Evolutionary conservation across 2,888 invertebrate species (phyloP).

Genomic region (Lamproptera curius): DNA sequence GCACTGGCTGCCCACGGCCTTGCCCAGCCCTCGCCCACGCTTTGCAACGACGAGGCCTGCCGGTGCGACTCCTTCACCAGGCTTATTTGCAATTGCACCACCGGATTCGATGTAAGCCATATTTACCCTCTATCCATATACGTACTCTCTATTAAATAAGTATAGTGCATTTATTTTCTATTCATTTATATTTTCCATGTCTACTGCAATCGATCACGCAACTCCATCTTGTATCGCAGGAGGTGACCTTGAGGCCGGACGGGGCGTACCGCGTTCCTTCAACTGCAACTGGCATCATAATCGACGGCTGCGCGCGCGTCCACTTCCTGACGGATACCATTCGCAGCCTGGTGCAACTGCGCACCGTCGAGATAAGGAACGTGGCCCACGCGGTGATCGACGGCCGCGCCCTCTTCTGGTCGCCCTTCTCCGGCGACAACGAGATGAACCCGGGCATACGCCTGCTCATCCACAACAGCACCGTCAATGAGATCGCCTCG

Average conservation of each 20-base stretch:
- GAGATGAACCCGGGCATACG: constrained; percentile 81
- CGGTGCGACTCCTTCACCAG: constrained; percentile 77
- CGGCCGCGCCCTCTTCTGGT: constrained; percentile 80
- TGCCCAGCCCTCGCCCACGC: constrained; percentile 53
- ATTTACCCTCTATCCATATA: too few relatives aligned
- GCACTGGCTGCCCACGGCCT: constrained; percentile 44
- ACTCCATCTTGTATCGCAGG: constrained; percentile 50
- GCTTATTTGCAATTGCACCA: constrained; percentile 76
- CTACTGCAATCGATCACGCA: too few relatives aligned
- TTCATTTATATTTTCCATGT: too few relatives aligned
- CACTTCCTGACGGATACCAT: constrained; percentile 79
- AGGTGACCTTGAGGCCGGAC: constrained; percentile 77
- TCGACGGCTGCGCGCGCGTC: constrained; percentile 82
- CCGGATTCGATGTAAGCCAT: constrained; percentile 28
- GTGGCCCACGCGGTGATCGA: constrained; percentile 80
- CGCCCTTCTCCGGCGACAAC: constrained; percentile 76
- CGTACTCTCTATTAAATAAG: too few relatives aligned
- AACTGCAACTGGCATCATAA: constrained; percentile 78
- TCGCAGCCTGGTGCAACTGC: constrained; percentile 78
- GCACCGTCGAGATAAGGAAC: constrained; percentile 80
- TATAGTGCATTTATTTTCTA: too few relatives aligned
- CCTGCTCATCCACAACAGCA: constrained; percentile 68
- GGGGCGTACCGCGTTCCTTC: constrained; percentile 73
- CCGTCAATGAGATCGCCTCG: constrained; percentile 74
- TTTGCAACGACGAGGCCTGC: constrained; percentile 76